Evolutionary conservation across 2,797 vertebrate genomes (phyloP), one percentile per base, ranked within the genome.

Genomic region (Cossypha polioptera): DNA sequence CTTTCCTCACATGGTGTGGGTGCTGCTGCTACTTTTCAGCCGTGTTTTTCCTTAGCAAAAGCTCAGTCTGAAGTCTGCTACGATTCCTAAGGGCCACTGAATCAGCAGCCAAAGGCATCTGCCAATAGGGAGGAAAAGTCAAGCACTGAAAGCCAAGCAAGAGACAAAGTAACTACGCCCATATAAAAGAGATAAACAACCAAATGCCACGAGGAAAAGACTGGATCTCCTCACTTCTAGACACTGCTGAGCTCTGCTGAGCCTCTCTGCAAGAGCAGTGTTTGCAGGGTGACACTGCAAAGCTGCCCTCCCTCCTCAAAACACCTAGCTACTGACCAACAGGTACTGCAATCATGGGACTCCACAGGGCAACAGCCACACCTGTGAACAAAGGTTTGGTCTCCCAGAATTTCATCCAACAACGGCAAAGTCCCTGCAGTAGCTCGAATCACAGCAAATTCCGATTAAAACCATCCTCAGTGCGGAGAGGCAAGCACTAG

Each of bases 11-110:
- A 67, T 9, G 24, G 36, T 33, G 4, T 55, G 42, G 42, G 57
- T 80, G 65, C 76, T 83, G 43, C 71, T 85, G 51, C n/a, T 82
- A 38, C 55, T 82, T 89, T 78, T 48, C 77, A 89, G 40, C 36
- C 81, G n/a, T 6, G 16, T 33, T 75, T 22, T 85, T 73, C 43
- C 59, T 40, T 62, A 62, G 29, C 3, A 2, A 92, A 76, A 11
- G 47, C 28, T 74, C 63, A 29, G 24, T 53, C 29, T 9, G 1
- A 73, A 72, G 24, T 19, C 45, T 47, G 21, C 17, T 31, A 19
- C 2, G 20, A 57, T 77, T 88, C 47, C 72, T 29, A n/a, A 77
- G 29, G 22, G 55, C 18, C 55, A 42, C 0, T 38, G 21, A 88
- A 31, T 29, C 55, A 93, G 53, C 51, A 82, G 47, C 16, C 48